Percentiles rank a stretch among this genome's conserved stretches.
These are phyloP conservation scores for Tanypteryx hageni DNA, from an alignment of 2,888 invertebrate genomes.

Conservation along the genomic window DNA sequence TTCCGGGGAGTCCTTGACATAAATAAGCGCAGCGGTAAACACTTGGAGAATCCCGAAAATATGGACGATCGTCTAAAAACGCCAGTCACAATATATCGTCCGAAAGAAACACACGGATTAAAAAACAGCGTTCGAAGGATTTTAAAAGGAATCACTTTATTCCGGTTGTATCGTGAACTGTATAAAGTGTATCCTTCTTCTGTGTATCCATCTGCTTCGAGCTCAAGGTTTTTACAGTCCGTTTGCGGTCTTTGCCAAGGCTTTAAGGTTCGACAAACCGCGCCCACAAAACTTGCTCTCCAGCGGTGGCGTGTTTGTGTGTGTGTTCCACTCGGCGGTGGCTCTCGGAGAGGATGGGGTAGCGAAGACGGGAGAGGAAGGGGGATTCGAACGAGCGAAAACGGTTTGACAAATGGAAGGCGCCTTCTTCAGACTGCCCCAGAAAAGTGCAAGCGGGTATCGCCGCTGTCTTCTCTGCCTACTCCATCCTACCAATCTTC, in stretches of 20 bases:
- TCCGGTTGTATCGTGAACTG: not conserved
- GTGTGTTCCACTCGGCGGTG: not conserved
- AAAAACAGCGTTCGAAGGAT: not conserved
- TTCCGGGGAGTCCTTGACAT: not conserved
- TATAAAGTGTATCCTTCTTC: too few relatives aligned
- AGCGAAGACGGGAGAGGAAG: not conserved
- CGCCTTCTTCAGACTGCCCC: not conserved
- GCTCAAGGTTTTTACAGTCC: not conserved
- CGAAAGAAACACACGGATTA: not conserved
- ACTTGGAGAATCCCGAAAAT: not conserved
- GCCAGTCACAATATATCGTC: not conserved
- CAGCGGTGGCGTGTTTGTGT: not conserved
- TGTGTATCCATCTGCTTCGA: not conserved
- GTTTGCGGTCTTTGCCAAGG: not conserved
- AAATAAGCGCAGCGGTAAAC: not conserved
- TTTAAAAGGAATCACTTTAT: slow-evolving; percentile 4
- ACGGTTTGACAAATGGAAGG: slow-evolving; percentile 16
- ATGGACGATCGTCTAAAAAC: not conserved
- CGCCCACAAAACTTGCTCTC: not conserved
- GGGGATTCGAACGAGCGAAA: too few relatives aligned
- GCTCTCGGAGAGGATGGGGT: not conserved
- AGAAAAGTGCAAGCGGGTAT: slow-evolving; percentile 31
- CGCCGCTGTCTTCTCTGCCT: slow-evolving; percentile 35
- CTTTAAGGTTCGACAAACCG: not conserved
- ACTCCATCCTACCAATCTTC: slow-evolving; percentile 38